phyloP scores from a whole-genome alignment of 2,113 vertebrate genomes.

The Coryphaenoides rupestris region DNA sequence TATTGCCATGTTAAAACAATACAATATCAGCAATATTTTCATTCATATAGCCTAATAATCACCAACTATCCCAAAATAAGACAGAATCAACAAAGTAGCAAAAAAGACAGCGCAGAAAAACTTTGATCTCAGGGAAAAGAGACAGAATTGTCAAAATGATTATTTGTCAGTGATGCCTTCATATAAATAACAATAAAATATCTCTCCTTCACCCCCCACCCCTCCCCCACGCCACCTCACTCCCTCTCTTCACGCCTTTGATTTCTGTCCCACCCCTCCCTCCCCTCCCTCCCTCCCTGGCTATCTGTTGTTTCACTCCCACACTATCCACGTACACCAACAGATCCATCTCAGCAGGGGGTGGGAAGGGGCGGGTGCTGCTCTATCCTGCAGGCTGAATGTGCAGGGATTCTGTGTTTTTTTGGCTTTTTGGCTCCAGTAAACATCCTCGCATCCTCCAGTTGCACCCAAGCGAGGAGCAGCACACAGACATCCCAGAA shows the following conservation, averaged over 20 bases:
- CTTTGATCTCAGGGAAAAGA: not conserved
- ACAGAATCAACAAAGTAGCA: not conserved
- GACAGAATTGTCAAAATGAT: constrained; percentile 15
- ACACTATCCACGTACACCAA: constrained; percentile 39
- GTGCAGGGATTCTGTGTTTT: constrained; percentile 22
- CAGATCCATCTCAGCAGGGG: constrained; percentile 40
- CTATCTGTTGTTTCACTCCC: not conserved
- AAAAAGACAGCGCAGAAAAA: not conserved
- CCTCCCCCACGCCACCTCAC: no score
- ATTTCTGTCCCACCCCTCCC: constrained; percentile 1
- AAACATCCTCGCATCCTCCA: constrained; percentile 43
- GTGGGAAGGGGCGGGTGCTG: no score
- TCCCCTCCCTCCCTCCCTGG: constrained; percentile 10
- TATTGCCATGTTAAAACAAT: not conserved
- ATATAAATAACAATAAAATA: no score
- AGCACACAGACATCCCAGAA: constrained; percentile 45
- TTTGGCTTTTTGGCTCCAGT: constrained; percentile 38
- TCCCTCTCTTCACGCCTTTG: no score
- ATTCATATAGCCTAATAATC: not conserved
- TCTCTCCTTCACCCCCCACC: no score
- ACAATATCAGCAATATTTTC: not conserved
- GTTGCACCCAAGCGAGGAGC: constrained; percentile 36
- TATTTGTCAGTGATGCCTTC: constrained; percentile 10
- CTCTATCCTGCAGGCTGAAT: constrained; percentile 35
- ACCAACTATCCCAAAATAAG: constrained; percentile 5